Base-by-base conservation (phyloP, 2,113 vertebrate species). In the Serilophus lunatus region DNA sequence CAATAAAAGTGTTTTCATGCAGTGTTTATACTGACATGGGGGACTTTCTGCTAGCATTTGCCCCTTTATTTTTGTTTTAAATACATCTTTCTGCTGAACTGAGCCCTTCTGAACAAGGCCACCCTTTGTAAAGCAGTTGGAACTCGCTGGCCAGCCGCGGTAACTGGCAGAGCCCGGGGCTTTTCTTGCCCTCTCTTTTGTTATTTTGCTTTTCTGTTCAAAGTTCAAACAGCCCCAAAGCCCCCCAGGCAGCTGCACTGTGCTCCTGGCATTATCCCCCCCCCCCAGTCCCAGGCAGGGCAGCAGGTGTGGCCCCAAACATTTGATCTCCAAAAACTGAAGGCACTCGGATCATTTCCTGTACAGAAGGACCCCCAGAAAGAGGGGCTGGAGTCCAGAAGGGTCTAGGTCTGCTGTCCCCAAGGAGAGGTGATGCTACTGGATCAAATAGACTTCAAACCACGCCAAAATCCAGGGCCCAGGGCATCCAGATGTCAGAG, bases 201-300 rank as follows among this genome's bases (percentile, higher is more conserved):
- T 90, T 5, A 24, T 64, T 96, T 60, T 25, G 40, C 68, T 88
- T 50, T 69, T 50, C 91, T 78, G 64, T 42, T 56, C 76, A 6
- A 81, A 92, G 92, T 83, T 93, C 90, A 94, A 92, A 90, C 50
- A 78, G 59, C 23, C 82, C 84, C n/a, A 50, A 60, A 75, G 6
- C 20, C 38, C 74, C 81, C 82, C 86, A 49, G 82, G 57, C 56
- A 59, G 85, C 40, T 6, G 42, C 90, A 47, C 6, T 82, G 86
- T 77, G 59, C 79, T 60, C 29, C 92, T 33, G 78, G 83, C 75
- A 9, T n/a, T 56, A 57, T 79, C 85, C 75, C 68, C 78, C 75
- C 68, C 78, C 4, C 17, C 18, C 66, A 45, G 77, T 35, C 61
- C 6, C 25, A 60, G 70, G 56, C n/a, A 0, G 8, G 4, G 86